A percentile compares a stretch with the other conserved stretches of the same genome.
Conservation (phyloP, 1,140 invertebrate species). For the Neuroterus valhalla region DNA sequence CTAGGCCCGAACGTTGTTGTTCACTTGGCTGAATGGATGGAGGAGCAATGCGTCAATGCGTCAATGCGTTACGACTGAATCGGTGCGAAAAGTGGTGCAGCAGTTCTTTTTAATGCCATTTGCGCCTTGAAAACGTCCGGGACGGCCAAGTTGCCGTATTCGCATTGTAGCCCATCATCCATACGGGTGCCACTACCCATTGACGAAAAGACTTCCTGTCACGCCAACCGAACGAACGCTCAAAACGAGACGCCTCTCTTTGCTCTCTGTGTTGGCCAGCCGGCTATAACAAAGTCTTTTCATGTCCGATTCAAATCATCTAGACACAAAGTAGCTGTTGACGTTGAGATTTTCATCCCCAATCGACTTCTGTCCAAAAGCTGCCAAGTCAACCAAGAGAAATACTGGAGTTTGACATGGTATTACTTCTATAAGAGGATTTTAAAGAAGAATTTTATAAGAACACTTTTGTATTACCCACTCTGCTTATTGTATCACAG, state of each 20-base stretch:
- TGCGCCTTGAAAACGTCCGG: slow-evolving; percentile 56
- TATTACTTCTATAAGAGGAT: background rate
- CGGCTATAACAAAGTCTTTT: slow-evolving; percentile 46
- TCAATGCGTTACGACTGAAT: slow-evolving; percentile 57
- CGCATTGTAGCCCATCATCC: slow-evolving; percentile 46
- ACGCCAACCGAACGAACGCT: slow-evolving; percentile 57
- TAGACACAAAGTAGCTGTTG: background rate
- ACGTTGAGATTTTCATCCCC: slow-evolving; percentile 12
- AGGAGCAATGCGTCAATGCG: slow-evolving; percentile 50
- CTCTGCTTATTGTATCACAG: too few species aligned
- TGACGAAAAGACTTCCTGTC: slow-evolving; percentile 64
- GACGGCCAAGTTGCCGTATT: slow-evolving; percentile 46
- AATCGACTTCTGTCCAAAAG: background rate
- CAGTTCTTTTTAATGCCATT: slow-evolving; percentile 56
- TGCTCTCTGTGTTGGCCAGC: slow-evolving; percentile 45
- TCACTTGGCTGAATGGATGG: slow-evolving; percentile 30
- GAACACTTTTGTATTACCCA: too few species aligned
- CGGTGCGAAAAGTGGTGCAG: slow-evolving; percentile 36
- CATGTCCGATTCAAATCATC: slow-evolving; percentile 32
- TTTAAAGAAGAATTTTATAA: background rate
- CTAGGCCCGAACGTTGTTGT: background rate
- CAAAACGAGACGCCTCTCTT: slow-evolving; percentile 46
- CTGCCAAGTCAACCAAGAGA: background rate
- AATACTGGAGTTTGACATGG: background rate
- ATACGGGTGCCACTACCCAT: slow-evolving; percentile 47